Conservation (phyloP, 2,797 vertebrate species). For the Cyclura pinguis region DNA sequence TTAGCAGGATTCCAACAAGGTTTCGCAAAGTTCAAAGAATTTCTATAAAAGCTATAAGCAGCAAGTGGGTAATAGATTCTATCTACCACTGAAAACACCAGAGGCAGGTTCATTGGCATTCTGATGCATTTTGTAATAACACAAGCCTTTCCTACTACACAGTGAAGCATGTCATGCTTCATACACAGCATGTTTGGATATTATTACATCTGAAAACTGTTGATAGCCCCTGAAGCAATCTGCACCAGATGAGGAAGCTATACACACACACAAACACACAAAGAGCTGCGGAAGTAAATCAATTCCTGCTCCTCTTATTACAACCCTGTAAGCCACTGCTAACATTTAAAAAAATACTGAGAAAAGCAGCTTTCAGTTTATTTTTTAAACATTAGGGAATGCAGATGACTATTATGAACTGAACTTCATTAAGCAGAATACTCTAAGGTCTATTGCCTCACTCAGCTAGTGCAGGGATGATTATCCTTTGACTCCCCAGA, state of each 20-base stretch:
- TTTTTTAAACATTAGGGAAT: background rate
- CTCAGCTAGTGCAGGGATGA: background rate
- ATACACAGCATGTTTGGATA: background rate
- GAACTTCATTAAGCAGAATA: background rate
- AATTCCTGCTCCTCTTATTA: background rate
- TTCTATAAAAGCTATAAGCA: background rate
- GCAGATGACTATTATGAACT: background rate
- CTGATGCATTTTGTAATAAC: background rate
- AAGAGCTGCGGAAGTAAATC: background rate
- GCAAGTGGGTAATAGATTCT: too few relatives aligned
- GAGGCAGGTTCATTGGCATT: background rate
- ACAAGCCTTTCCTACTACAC: background rate
- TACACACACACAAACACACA: background rate
- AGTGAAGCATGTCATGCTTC: background rate
- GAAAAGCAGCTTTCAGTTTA: background rate
- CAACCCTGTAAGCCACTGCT: background rate
- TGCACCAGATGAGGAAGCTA: background rate
- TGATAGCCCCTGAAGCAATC: background rate
- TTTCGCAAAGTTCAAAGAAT: background rate
- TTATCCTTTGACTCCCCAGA: background rate
- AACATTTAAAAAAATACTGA: background rate
- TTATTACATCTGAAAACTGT: background rate
- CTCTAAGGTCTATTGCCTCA: background rate
- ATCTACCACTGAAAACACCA: background rate
- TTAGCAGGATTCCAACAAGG: background rate